A percentile compares a stretch with the other conserved stretches of the same genome.
These are phyloP conservation scores for Calycopis cecrops DNA, from an alignment of 1,140 invertebrate genomes.

Conservation along the genomic window DNA sequence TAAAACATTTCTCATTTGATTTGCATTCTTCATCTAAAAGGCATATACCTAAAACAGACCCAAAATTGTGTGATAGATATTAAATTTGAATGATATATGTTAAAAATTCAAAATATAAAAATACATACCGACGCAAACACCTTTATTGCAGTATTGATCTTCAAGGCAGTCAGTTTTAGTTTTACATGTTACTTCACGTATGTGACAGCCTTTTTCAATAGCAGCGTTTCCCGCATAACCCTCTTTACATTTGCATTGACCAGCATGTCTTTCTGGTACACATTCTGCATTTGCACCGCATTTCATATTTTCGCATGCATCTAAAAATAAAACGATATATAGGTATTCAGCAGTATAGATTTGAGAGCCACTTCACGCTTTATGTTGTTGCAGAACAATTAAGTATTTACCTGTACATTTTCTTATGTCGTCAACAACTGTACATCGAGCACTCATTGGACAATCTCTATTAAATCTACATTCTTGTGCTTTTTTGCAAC, in stretches of 20 bases:
- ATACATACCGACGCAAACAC: slow-evolving; percentile 85
- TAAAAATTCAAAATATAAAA: slow-evolving; percentile 13
- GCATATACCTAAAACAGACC: slow-evolving; percentile 80
- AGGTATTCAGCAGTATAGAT: too few species aligned
- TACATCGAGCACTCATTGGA: slow-evolving; percentile 84
- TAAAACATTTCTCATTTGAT: slow-evolving; percentile 84
- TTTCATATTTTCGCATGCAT: slow-evolving; percentile 83
- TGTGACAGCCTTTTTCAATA: slow-evolving; percentile 83
- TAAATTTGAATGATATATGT: neutral
- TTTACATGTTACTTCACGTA: slow-evolving; percentile 83
- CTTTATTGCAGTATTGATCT: slow-evolving; percentile 89
- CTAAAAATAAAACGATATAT: slow-evolving; percentile 53
- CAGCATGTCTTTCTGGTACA: slow-evolving; percentile 81
- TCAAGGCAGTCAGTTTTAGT: slow-evolving; percentile 82
- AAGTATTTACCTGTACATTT: slow-evolving; percentile 80
- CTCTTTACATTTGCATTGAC: slow-evolving; percentile 84
- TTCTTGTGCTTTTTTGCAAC: slow-evolving; percentile 85
- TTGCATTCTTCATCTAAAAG: slow-evolving; percentile 87
- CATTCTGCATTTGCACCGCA: slow-evolving; percentile 92
- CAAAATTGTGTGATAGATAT: neutral
- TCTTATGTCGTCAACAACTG: slow-evolving; percentile 79
- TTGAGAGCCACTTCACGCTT: too few species aligned
- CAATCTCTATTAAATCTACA: slow-evolving; percentile 87
- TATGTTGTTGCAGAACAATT: too few species aligned
- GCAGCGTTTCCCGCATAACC: slow-evolving; percentile 86